Conservation (phyloP, 1,140 invertebrate species). For the Drosophila ercepeae region DNA sequence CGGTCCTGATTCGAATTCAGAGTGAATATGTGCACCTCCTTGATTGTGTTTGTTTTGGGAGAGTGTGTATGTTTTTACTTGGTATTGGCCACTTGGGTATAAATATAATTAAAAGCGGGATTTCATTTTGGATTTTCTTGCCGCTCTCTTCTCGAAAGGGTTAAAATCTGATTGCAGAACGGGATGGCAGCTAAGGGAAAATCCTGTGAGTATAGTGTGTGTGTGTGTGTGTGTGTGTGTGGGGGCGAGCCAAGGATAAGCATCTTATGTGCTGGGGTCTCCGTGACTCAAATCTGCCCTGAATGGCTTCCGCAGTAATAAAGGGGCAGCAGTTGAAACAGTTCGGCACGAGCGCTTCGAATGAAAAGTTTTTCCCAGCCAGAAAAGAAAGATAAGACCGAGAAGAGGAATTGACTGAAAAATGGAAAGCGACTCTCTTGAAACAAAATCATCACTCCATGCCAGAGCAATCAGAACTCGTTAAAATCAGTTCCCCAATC, state of each 20-base stretch:
- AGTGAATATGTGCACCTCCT: not conserved
- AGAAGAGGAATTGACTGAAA: constrained; percentile 12
- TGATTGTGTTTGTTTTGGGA: constrained; percentile 5
- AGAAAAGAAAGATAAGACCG: constrained; percentile 19
- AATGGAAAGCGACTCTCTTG: constrained; percentile 2
- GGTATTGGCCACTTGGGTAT: constrained; percentile 71
- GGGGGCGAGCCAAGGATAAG: constrained; percentile 49
- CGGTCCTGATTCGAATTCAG: constrained; percentile 8
- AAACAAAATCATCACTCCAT: constrained; percentile 6
- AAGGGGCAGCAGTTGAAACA: constrained; percentile 42
- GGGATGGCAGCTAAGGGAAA: constrained; percentile 5
- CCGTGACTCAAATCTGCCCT: constrained; percentile 34
- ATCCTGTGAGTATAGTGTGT: constrained; percentile 2
- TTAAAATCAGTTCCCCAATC: not conserved
- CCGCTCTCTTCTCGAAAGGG: constrained; percentile 33
- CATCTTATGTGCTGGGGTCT: constrained; percentile 44
- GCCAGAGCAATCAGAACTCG: not conserved
- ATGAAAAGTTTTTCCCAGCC: constrained; percentile 29
- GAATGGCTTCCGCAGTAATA: constrained; percentile 47
- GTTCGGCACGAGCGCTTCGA: constrained; percentile 34
- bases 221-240: not conserved
- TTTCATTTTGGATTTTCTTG: constrained; percentile 60
- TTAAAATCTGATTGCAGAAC: constrained; percentile 57
- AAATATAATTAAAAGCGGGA: constrained; percentile 76
- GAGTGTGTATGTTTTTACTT: constrained; percentile 12